A percentile compares a stretch with the other conserved stretches of the same genome.
phyloP scores from a whole-genome alignment of 2,888 invertebrate species.

The Proisotoma minuta region DNA sequence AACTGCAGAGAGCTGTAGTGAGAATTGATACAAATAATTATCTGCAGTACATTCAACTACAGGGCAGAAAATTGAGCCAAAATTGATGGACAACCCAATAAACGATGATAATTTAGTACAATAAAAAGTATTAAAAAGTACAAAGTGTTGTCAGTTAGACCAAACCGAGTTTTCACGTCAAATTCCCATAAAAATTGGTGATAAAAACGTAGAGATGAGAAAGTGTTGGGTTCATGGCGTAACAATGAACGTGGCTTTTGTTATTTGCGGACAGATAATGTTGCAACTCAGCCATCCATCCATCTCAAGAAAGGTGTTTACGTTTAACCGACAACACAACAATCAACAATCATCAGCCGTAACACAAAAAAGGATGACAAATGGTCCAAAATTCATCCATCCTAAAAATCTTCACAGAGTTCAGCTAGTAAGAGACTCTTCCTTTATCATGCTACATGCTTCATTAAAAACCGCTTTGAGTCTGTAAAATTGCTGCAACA shows the following conservation, averaged over 20 bases:
- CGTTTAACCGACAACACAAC: not conserved
- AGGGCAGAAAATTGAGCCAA: too few species aligned
- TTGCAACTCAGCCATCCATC: not conserved
- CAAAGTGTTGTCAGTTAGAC: too few species aligned
- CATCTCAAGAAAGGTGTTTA: too few species aligned
- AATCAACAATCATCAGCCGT: constrained; percentile 3
- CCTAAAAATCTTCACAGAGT: not conserved
- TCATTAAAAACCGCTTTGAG: not conserved
- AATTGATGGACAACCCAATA: too few species aligned
- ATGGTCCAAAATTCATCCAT: constrained; percentile 1
- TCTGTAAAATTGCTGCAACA: constrained; percentile 1
- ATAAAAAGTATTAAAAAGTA: too few species aligned
- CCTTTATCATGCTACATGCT: constrained; percentile 1
- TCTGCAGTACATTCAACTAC: too few species aligned
- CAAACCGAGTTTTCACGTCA: constrained; percentile 14
- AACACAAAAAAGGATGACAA: constrained; percentile 12
- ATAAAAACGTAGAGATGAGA: constrained; percentile 7
- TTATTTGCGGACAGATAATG: not conserved
- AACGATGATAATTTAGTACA: too few species aligned
- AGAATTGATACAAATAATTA: too few species aligned
- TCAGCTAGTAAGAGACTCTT: too few species aligned
- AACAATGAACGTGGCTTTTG: constrained; percentile 16
- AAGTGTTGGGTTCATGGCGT: not conserved
- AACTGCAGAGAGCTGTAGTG: too few species aligned
- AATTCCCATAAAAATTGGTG: constrained; percentile 15